phyloP scores from a whole-genome alignment of 2,797 vertebrate genomes.

The Pangasius krempfi region DNA sequence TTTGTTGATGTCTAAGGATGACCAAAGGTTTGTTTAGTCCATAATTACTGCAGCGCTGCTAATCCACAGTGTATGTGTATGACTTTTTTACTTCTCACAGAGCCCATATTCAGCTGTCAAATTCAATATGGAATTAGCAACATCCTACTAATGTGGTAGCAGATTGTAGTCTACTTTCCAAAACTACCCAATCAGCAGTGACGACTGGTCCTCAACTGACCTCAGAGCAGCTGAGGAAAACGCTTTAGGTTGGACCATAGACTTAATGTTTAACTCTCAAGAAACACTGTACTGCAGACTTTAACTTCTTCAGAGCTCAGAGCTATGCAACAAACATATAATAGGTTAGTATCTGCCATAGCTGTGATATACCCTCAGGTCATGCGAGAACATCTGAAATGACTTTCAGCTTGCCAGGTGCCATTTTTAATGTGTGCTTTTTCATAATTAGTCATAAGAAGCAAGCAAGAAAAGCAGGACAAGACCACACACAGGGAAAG shows the following conservation, averaged over 20 bases:
- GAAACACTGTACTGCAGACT: background rate
- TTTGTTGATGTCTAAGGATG: background rate
- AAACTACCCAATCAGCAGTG: background rate
- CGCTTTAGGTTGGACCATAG: background rate
- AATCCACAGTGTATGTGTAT: background rate
- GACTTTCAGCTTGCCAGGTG: background rate
- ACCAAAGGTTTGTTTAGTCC: background rate
- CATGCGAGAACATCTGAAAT: background rate
- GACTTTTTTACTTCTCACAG: background rate
- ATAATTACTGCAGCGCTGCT: background rate
- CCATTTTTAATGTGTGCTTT: background rate
- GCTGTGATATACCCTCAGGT: background rate
- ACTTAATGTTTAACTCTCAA: background rate
- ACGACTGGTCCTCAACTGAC: background rate
- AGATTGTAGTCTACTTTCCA: background rate
- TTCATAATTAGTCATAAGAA: background rate
- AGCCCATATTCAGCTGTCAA: background rate
- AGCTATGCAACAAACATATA: background rate
- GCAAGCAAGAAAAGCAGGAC: background rate
- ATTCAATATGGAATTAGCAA: background rate
- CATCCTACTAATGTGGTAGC: background rate
- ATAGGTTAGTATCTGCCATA: background rate
- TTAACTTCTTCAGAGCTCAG: background rate
- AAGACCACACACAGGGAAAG: background rate
- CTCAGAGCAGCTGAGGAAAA: constrained; percentile 4